phyloP scores from a whole-genome alignment of 2,888 invertebrate species.

The Zygothrica quintamaculata region DNA sequence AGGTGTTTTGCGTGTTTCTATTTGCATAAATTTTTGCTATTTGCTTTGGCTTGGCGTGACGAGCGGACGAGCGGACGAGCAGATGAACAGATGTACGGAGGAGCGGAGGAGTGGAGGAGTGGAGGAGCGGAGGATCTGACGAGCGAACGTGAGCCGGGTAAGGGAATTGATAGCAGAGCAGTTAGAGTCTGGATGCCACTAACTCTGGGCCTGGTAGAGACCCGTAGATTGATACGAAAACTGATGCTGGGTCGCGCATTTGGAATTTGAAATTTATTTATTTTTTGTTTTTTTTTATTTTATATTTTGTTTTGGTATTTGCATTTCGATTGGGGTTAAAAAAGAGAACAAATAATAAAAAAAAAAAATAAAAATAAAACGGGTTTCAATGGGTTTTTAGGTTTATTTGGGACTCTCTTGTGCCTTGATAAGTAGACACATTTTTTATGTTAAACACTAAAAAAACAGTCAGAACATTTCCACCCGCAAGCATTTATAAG shows the following conservation, averaged over 20 bases:
- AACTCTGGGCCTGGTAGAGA: not conserved
- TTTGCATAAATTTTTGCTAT: slow-evolving; percentile 67
- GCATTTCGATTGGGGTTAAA: slow-evolving; percentile 39
- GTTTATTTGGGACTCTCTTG: not conserved
- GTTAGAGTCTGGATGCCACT: slow-evolving; percentile 18
- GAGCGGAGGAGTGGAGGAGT: too few species aligned
- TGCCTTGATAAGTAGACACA: slow-evolving; percentile 35
- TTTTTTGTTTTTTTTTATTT: too few species aligned
- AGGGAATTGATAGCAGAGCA: not conserved
- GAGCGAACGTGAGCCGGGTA: slow-evolving; percentile 7
- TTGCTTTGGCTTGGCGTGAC: slow-evolving; percentile 40
- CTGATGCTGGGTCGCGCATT: slow-evolving; percentile 15
- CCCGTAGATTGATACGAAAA: slow-evolving; percentile 2
- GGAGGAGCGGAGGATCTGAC: slow-evolving; percentile 12
- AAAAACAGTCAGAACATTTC: slow-evolving; percentile 17
- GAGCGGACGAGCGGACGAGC: slow-evolving; percentile 17
- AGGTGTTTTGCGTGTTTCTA: slow-evolving; percentile 68
- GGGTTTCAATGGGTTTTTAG: slow-evolving; percentile 37
- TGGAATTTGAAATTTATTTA: slow-evolving; percentile 51
- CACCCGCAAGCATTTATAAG: slow-evolving; percentile 7
- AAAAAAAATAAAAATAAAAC: slow-evolving; percentile 34
- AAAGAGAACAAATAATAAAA: slow-evolving; percentile 25
- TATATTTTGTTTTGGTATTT: slow-evolving; percentile 51
- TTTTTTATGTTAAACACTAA: slow-evolving; percentile 39
- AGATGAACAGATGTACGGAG: not conserved